Evolutionary conservation across 1,140 invertebrate species (phyloP).

Genomic region (Sarcophaga bullata): DNA sequence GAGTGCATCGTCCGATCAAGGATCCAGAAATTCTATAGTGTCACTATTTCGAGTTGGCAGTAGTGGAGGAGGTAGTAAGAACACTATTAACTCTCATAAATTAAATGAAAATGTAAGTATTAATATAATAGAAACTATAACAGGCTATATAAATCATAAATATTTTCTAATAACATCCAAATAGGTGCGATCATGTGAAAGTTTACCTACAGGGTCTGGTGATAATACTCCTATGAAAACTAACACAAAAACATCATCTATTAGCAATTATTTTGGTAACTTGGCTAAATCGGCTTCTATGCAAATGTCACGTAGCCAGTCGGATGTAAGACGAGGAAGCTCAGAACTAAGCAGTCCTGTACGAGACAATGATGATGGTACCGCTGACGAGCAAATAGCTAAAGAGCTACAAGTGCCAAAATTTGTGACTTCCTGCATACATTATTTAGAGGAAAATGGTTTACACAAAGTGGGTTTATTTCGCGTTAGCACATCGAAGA

Average conservation of each 20-base stretch:
- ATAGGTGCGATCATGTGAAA: slow-evolving; percentile 60
- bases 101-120: slow-evolving; percentile 52
- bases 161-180: background rate
- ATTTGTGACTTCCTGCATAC: slow-evolving; percentile 81
- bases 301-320: slow-evolving; percentile 53
- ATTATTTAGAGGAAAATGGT: slow-evolving; percentile 81
- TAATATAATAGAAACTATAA: background rate
- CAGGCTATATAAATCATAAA: too few relatives aligned
- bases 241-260: background rate
- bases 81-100: slow-evolving; percentile 45
- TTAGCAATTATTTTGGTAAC: slow-evolving; percentile 37
- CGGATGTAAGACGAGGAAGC: slow-evolving; percentile 69
- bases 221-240: slow-evolving; percentile 41
- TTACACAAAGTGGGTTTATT: slow-evolving; percentile 88
- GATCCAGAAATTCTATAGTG: slow-evolving; percentile 53
- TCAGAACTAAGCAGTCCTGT: slow-evolving; percentile 67
- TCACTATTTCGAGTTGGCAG: slow-evolving; percentile 52
- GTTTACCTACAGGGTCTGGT: slow-evolving; percentile 50
- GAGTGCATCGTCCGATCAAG: slow-evolving; percentile 41
- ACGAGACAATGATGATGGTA: background rate
- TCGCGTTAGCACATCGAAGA: slow-evolving; percentile 89
- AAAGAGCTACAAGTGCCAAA: slow-evolving; percentile 72
- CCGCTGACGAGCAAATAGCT: background rate
- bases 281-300: slow-evolving; percentile 46
- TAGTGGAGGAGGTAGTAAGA: slow-evolving; percentile 41